Conservation (phyloP, 2,113 vertebrate genomes). For the Poeciliopsis prolifica region DNA sequence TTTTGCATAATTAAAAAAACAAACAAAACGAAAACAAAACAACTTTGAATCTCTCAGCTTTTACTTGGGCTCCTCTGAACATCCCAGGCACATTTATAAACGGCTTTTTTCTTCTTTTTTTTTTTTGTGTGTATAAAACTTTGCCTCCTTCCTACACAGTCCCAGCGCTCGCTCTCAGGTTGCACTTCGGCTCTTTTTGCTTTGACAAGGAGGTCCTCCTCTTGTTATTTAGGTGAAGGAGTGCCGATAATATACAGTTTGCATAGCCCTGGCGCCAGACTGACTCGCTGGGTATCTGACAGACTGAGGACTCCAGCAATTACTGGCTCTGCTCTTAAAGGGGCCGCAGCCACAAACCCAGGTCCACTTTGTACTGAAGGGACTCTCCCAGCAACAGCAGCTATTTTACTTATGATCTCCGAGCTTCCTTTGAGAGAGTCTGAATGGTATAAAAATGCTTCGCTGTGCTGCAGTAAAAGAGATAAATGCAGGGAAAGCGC, state of each 20-base stretch:
- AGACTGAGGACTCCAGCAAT: constrained; percentile 80
- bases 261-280: constrained; percentile 92
- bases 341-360: constrained; percentile 71
- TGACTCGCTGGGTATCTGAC: constrained; percentile 87
- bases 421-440: neutral
- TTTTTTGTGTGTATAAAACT: constrained; percentile 50
- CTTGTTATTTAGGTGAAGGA: constrained; percentile 87
- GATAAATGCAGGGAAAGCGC: neutral
- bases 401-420: neutral
- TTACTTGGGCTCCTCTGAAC: constrained; percentile 35
- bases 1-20: constrained; percentile 15
- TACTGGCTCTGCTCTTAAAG: constrained; percentile 87
- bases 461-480: neutral
- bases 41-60: constrained; percentile 25
- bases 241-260: constrained; percentile 92
- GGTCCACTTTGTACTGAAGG: constrained; percentile 46
- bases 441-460: neutral
- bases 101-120: neutral
- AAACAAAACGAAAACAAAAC: neutral
- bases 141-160: constrained; percentile 67
- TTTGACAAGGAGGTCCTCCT: constrained; percentile 81
- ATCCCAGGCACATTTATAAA: constrained; percentile 54
- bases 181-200: constrained; percentile 75
- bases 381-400: constrained; percentile 23
- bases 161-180: constrained; percentile 83